Evolutionary conservation across 1,140 invertebrate genomes (phyloP).

Genomic region (Amyelois transitella): DNA sequence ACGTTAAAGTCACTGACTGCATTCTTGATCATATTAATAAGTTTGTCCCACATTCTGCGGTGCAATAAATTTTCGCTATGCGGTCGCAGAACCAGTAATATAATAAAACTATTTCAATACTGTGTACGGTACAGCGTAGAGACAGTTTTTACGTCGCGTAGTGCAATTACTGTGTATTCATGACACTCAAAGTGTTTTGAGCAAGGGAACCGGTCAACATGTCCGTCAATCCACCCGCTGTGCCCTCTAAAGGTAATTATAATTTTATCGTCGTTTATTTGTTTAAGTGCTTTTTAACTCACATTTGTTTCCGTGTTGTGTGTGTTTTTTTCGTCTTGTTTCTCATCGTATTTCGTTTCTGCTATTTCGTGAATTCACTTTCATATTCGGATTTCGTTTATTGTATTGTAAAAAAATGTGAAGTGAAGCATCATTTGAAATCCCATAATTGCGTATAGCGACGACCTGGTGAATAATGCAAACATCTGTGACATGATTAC

Average conservation of each 20-base stretch:
- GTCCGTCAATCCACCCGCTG: conserved; percentile 28
- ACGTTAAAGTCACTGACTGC: neutral
- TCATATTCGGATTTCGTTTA: too few relatives aligned
- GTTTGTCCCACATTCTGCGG: neutral
- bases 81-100: neutral
- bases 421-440: too few relatives aligned
- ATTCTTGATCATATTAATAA: neutral
- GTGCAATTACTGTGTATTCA: neutral
- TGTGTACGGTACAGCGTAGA: neutral
- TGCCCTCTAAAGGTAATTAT: conserved; percentile 31
- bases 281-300: neutral
- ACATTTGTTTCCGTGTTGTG: neutral
- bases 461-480: neutral
- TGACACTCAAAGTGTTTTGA: neutral
- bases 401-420: too few relatives aligned
- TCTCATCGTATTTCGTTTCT: neutral
- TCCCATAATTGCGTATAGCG: neutral
- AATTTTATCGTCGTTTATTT: neutral
- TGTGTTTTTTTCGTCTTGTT: neutral
- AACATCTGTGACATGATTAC: neutral
- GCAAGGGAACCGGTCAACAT: conserved; percentile 10
- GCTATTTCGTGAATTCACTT: neutral
- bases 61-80: neutral
- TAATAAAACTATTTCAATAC: neutral
- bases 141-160: neutral